Percentiles rank a stretch among this genome's conserved stretches.
These are phyloP conservation scores for Lacanobia wlatinum DNA, from an alignment of 2,888 invertebrate species.

Conservation along the genomic window DNA sequence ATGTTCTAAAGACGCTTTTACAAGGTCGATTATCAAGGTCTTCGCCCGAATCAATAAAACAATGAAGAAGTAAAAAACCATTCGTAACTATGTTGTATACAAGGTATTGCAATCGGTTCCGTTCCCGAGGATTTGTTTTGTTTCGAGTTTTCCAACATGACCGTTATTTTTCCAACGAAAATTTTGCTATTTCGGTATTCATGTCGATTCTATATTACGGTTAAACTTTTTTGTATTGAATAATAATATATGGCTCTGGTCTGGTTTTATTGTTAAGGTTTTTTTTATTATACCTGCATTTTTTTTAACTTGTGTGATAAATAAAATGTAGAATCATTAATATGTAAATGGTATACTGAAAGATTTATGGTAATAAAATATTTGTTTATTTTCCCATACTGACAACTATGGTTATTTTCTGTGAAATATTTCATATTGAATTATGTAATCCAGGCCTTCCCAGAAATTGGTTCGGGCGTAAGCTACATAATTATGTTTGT, in stretches of 20 bases:
- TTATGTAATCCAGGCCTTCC: neutral
- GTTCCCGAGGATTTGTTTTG: conserved; percentile 50
- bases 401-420: neutral
- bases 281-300: conserved; percentile 27
- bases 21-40: conserved; percentile 9
- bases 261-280: conserved; percentile 47
- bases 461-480: neutral
- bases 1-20: conserved; percentile 29
- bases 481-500: neutral
- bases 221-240: conserved; percentile 59
- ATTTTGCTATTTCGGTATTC: conserved; percentile 51
- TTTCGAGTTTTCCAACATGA: conserved; percentile 48
- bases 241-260: conserved; percentile 44
- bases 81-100: conserved; percentile 17
- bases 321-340: conserved; percentile 37
- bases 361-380: too few relatives aligned
- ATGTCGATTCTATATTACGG: conserved; percentile 53
- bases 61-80: conserved; percentile 12
- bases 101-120: conserved; percentile 38
- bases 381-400: neutral
- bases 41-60: conserved; percentile 19
- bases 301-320: conserved; percentile 40
- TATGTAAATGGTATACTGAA: conserved; percentile 39
- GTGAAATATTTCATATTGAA: neutral
- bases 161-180: conserved; percentile 45